These are phyloP conservation scores for Petrocephalus schoutedeni DNA, from an alignment of 2,797 vertebrate genomes.

Conservation along the genomic window DNA sequence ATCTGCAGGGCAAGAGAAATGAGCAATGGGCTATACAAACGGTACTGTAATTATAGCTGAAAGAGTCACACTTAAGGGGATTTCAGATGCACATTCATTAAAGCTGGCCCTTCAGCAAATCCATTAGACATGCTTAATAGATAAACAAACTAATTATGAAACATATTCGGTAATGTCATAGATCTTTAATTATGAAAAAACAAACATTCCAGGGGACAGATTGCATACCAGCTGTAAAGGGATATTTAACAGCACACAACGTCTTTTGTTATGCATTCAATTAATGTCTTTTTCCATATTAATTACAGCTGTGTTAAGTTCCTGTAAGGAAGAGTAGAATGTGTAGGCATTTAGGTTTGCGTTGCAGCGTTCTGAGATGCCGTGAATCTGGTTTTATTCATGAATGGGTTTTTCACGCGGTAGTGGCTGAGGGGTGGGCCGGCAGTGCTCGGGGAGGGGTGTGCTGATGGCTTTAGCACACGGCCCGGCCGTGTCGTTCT, in stretches of 20 bases:
- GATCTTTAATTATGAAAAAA: neutral
- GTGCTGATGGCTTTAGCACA: conserved; percentile 49
- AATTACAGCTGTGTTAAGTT: neutral
- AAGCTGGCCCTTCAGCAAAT: conserved; percentile 37
- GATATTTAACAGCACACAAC: neutral
- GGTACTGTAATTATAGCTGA: neutral
- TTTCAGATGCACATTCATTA: neutral
- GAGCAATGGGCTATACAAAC: neutral
- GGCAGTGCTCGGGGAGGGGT: conserved; percentile 35
- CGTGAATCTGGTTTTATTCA: conserved; percentile 33
- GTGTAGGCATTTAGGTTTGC: conserved; percentile 21
- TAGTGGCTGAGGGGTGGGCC: conserved; percentile 36
- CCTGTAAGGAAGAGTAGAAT: neutral
- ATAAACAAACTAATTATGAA: neutral
- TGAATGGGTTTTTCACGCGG: conserved; percentile 29
- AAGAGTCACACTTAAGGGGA: neutral
- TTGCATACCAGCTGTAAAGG: neutral
- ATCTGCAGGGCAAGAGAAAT: conserved; percentile 49
- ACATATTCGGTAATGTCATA: conserved; percentile 4
- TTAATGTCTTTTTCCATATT: neutral
- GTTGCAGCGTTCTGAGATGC: conserved; percentile 21
- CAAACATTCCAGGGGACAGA: neutral
- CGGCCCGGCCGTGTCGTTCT: conserved; percentile 38
- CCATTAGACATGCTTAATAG: conserved; percentile 7
- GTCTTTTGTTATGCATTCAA: neutral